These are phyloP conservation scores for Bagarius yarrelli DNA, from an alignment of 2,113 vertebrate genomes.

Conservation along the genomic window DNA sequence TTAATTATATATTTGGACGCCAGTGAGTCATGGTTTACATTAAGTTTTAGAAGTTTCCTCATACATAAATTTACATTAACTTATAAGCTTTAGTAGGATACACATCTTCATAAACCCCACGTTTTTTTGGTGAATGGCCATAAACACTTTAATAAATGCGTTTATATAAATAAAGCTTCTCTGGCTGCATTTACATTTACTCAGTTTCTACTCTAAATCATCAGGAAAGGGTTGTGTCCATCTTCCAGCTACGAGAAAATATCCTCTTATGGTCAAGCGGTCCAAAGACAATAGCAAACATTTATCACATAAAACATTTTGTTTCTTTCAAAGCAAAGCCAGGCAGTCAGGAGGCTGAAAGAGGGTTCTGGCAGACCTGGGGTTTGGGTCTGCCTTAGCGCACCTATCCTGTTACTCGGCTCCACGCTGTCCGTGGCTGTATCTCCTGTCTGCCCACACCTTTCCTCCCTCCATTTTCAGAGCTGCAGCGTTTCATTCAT, in stretches of 20 bases:
- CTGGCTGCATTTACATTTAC: slow-evolving; percentile 9
- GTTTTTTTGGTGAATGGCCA: not conserved
- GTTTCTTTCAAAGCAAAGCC: not conserved
- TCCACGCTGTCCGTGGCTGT: slow-evolving; percentile 8
- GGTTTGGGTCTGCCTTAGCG: slow-evolving; percentile 24
- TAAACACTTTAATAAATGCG: not conserved
- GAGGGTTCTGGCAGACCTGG: slow-evolving; percentile 4
- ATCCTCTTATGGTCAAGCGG: not conserved
- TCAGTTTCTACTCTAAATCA: slow-evolving; percentile 30
- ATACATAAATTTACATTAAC: not conserved
- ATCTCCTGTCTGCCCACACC: slow-evolving; percentile 29
- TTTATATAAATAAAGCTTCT: not conserved
- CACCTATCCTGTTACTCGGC: slow-evolving; percentile 31
- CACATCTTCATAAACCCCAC: not conserved
- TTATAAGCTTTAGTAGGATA: not conserved
- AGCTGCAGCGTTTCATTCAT: not conserved
- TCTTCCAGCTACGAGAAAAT: slow-evolving; percentile 24
- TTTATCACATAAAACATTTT: slow-evolving; percentile 5
- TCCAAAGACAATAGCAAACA: slow-evolving; percentile 21
- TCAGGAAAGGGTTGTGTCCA: slow-evolving; percentile 25
- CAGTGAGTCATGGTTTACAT: not conserved
- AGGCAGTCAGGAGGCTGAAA: not conserved
- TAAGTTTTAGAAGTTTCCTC: not conserved
- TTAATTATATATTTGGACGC: not conserved
- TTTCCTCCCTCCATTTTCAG: slow-evolving; percentile 2